Evolutionary conservation across 2,113 vertebrate species (phyloP), one percentile per base, ranked within the genome.

Genomic region (Saimiri boliviensis): DNA sequence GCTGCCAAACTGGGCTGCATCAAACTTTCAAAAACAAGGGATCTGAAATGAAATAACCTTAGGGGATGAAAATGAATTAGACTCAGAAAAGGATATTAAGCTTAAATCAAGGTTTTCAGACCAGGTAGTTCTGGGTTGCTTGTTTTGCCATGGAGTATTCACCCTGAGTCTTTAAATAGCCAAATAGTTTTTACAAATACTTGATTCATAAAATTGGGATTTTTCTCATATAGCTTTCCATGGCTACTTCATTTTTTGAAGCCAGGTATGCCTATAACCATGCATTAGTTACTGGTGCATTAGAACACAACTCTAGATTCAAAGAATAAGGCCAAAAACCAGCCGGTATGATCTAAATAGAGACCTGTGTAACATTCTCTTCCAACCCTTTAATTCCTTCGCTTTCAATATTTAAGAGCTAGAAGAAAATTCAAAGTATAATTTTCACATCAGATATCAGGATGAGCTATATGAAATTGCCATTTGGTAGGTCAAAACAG

Each of bases 401-500:
- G 40, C 14, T 93, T 96, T 83, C 35, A 94, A 79, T n/a, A n/a
- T n/a, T 60, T 30, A 47, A 80, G 35, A 91, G 19, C 49, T 93
- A 86, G 60, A 77, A 96, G 91, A 88, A n/a, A 90, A 68, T 77
- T 91, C 63, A 20, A 74, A 83, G 58, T 73, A 23, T 71, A 58
- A 54, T 80, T 86, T 93, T 17, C 32, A 89, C 66, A 58, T 45
- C 20, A 80, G 37, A 32, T 93, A 92, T 66, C 93, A 95, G 89
- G 89, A 86, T 66, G 73, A 97, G 92, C 77, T 52, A 45, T 82
- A 70, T 79, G 92, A 95, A 97, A 92, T 14, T 94, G 87, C 58
- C 30, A 82, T 93, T 96, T 96, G 87, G 30, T 70, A 88, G 83
- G 68, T 90, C 81, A 85, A 93, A 97, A 95, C 92, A 95, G 90